These are phyloP conservation scores for Nannoperca australis DNA, from an alignment of 2,797 vertebrate genomes.

Conservation along the genomic window DNA sequence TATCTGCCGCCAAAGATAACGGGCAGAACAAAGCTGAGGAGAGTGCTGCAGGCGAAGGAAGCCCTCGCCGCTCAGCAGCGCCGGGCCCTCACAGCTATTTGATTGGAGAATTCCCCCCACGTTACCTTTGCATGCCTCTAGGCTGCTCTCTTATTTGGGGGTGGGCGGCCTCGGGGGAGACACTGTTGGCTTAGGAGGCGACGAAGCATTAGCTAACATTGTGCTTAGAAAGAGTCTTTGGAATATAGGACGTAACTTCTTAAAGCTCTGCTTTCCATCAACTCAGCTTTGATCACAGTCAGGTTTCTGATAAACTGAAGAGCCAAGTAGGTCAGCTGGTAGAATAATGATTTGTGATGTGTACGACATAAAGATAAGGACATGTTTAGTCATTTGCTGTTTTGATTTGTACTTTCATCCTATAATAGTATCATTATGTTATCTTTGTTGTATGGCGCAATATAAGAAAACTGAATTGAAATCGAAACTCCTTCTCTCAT, in stretches of 20 bases:
- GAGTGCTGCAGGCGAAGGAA: slow-evolving; percentile 67
- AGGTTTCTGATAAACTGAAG: slow-evolving; percentile 3
- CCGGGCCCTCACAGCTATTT: slow-evolving; percentile 67
- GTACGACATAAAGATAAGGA: neutral
- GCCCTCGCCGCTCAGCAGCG: slow-evolving; percentile 29
- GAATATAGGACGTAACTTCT: slow-evolving; percentile 30
- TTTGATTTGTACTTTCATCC: slow-evolving; percentile 4
- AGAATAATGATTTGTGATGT: neutral
- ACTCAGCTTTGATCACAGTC: slow-evolving; percentile 6
- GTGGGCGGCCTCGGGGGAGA: slow-evolving; percentile 34
- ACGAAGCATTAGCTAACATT: slow-evolving; percentile 46
- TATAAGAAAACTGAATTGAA: no score
- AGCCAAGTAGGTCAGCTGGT: neutral
- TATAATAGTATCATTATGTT: neutral
- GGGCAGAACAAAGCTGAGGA: slow-evolving; percentile 75
- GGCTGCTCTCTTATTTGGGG: slow-evolving; percentile 52
- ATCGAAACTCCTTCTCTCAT: no score
- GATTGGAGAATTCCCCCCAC: slow-evolving; percentile 65
- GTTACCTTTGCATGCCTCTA: slow-evolving; percentile 71
- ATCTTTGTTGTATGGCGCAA: no score
- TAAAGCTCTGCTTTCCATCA: slow-evolving; percentile 33
- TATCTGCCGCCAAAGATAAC: slow-evolving; percentile 82
- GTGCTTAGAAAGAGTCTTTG: slow-evolving; percentile 44
- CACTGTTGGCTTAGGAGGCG: slow-evolving; percentile 39
- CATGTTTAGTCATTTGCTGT: slow-evolving; percentile 12